Conservation (phyloP, 2,113 vertebrate species). For the Leptobrachium leishanense region DNA sequence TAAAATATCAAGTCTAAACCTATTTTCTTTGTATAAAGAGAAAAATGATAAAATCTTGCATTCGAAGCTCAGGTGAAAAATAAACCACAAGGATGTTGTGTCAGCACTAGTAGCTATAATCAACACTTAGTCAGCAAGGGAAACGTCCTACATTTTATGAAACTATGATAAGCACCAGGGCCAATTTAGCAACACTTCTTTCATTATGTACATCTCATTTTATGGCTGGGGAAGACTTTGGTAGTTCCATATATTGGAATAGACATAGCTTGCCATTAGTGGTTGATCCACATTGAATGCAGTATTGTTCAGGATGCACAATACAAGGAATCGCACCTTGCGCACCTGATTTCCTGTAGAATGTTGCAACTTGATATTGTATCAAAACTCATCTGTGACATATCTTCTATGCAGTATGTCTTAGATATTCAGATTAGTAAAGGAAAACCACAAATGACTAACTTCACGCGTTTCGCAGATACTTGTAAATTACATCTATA, state of each 20-base stretch:
- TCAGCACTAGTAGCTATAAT: conserved; percentile 19
- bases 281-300: too few species aligned
- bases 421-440: not conserved
- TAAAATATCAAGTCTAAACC: not conserved
- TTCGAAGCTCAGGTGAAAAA: conserved; percentile 8
- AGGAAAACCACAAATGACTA: not conserved
- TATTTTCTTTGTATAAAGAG: conserved; percentile 4
- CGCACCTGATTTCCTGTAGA: not conserved
- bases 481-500: too few species aligned
- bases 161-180: too few species aligned
- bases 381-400: not conserved
- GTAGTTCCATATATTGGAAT: too few species aligned
- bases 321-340: too few species aligned
- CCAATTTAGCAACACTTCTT: too few species aligned
- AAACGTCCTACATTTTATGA: conserved; percentile 11
- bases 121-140: conserved; percentile 24
- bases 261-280: too few species aligned
- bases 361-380: not conserved
- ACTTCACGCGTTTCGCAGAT: not conserved
- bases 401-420: not conserved
- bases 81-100: conserved; percentile 27
- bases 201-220: too few species aligned
- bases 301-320: too few species aligned
- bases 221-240: too few species aligned
- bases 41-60: not conserved